Evolutionary conservation across 2,113 vertebrate species (phyloP).

Genomic region (Sinocyclocheilus anshuiensis): DNA sequence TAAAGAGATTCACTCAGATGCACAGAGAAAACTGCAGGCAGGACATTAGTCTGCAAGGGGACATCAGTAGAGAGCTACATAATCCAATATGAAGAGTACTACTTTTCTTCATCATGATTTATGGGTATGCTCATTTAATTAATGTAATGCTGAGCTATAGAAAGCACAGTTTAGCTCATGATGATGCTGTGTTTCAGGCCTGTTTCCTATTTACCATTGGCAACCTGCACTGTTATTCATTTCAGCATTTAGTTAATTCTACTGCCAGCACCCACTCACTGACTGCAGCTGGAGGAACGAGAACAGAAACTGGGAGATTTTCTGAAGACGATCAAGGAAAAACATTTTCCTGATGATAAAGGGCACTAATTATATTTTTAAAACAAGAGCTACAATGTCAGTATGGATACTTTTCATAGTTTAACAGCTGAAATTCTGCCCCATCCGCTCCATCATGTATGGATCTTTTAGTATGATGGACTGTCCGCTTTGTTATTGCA

Average conservation of each 20-base stretch:
- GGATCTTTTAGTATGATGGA: background rate
- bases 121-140: constrained; percentile 26
- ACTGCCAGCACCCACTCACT: constrained; percentile 36
- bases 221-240: constrained; percentile 38
- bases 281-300: background rate
- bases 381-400: background rate
- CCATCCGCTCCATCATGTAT: background rate
- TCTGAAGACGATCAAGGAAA: background rate
- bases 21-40: constrained; percentile 5
- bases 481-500: background rate
- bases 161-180: background rate
- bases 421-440: background rate
- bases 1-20: constrained; percentile 9
- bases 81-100: background rate
- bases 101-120: background rate
- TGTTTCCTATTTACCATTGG: constrained; percentile 54
- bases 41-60: background rate
- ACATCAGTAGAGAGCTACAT: background rate
- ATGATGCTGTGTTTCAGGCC: constrained; percentile 28
- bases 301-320: constrained; percentile 26
- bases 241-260: constrained; percentile 23
- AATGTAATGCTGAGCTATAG: background rate
- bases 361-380: background rate
- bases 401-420: background rate
- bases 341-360: background rate